Base-by-base conservation (phyloP, 2,888 invertebrate species). In the Apotomis turbidana region DNA sequence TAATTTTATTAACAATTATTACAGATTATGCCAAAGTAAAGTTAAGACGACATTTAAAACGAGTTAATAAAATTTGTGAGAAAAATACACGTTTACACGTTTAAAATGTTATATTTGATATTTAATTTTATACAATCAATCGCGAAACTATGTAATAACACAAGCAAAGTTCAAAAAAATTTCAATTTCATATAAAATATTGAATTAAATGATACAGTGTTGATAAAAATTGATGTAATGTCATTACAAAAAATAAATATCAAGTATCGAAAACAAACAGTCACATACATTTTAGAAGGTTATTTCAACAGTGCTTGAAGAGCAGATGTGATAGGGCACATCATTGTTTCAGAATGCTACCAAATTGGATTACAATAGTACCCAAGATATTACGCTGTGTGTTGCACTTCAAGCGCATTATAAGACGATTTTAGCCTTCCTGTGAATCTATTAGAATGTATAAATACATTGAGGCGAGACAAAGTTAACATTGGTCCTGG, bases 1-100 rank as follows among this genome's bases (percentile, higher is more conserved):
- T 15, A 6, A 12, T 27, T 70, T 74, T 74, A 74, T 70, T 67
- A 9, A 46, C 44, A 58, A 46, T 44, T 70, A 73, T 70, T 70
- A 74, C 73, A 74, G 74, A 68, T 51, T 13, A n/a, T 9, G 44
- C 71, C 73, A 71, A 63, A 36, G 49, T 8, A 44, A 27, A 51
- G 38, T 63, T 52, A 55, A 15, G 44, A 67, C 68, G 57, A 69
- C 1, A 38, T 10, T 36, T 27, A 1, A 4, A 36, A 10, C 27
- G 5, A 57, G 27, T 27, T 10, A 36, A 57, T 57, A 44, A 44
- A 44, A 44, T 0, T 44, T 5, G 5, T 6, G 44, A 44, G 6
- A 44, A 44, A 49, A 9, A 10, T 49, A 49, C 49, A 49, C 9
- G 6, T 49, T 10, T 49, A 49, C 49, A 49, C 9, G 3, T 49